These are phyloP conservation scores for Grammomys dolichurus DNA, from an alignment of 2,113 vertebrate species.

Conservation along the genomic window DNA sequence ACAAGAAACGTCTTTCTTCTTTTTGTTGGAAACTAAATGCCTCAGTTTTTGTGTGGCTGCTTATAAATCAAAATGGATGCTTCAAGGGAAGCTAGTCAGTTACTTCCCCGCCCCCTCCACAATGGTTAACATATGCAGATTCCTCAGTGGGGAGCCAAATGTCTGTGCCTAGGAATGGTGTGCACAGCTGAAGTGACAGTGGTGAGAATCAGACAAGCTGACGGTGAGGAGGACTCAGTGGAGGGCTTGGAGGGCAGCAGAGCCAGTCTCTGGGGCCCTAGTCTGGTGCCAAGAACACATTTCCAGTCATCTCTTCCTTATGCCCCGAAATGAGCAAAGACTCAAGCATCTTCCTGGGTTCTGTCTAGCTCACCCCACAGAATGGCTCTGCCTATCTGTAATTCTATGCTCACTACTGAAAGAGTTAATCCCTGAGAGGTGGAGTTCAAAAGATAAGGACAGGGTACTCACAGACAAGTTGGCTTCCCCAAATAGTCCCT, in stretches of 20 bases:
- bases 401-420: background rate
- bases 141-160: constrained; percentile 64
- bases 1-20: constrained; percentile 43
- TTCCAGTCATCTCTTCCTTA: constrained; percentile 5
- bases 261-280: constrained; percentile 31
- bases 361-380: background rate
- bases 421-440: background rate
- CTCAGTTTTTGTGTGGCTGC: constrained; percentile 33
- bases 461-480: background rate
- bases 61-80: constrained; percentile 74
- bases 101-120: background rate
- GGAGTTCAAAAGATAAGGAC: background rate
- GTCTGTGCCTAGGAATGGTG: constrained; percentile 63
- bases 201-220: constrained; percentile 34
- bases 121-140: constrained; percentile 77
- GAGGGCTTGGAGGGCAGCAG: constrained; percentile 44
- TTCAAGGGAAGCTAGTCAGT: constrained; percentile 34
- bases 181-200: constrained; percentile 72
- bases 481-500: fast-evolving
- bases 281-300: constrained; percentile 55
- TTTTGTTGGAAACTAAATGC: constrained; percentile 60
- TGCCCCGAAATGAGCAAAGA: background rate
- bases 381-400: background rate
- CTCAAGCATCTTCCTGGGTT: background rate
- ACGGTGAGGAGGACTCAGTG: background rate